A percentile compares a stretch with the other conserved stretches of the same genome.
Conservation (phyloP, 2,888 invertebrate genomes). For the Rosalia funebris region DNA sequence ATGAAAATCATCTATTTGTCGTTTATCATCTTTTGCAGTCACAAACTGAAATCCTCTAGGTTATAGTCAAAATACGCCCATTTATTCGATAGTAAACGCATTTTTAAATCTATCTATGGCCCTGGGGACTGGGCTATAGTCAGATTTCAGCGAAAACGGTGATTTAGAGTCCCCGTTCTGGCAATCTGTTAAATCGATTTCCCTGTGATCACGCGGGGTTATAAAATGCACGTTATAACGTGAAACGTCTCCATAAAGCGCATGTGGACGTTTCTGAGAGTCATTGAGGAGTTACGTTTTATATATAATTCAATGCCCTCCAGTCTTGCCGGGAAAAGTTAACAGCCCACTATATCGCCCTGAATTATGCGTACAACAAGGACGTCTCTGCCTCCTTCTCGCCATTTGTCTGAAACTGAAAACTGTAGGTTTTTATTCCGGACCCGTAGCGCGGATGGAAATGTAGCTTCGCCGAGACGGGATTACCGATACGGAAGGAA, state of each 20-base stretch:
- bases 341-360: slow-evolving; percentile 4
- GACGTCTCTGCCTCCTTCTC: slow-evolving; percentile 7
- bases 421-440: slow-evolving; percentile 13
- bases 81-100: too few relatives aligned
- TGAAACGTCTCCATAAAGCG: slow-evolving; percentile 10
- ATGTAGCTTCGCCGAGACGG: slow-evolving; percentile 10
- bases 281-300: slow-evolving; percentile 13
- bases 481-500: slow-evolving; percentile 11
- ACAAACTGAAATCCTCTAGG: too few relatives aligned
- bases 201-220: neutral
- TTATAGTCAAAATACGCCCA: too few relatives aligned
- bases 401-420: slow-evolving; percentile 17
- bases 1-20: too few relatives aligned
- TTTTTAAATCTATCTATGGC: too few relatives aligned
- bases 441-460: slow-evolving; percentile 5
- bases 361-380: slow-evolving; percentile 14
- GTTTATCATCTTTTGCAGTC: too few relatives aligned
- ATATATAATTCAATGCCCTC: slow-evolving; percentile 21
- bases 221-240: slow-evolving; percentile 7
- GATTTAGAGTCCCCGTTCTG: neutral
- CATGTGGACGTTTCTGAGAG: slow-evolving; percentile 4
- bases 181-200: slow-evolving; percentile 11
- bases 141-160: too few relatives aligned
- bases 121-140: too few relatives aligned
- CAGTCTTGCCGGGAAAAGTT: neutral